Evolutionary conservation across 2,888 invertebrate genomes (phyloP).

Genomic region (Vesta saturnalis): DNA sequence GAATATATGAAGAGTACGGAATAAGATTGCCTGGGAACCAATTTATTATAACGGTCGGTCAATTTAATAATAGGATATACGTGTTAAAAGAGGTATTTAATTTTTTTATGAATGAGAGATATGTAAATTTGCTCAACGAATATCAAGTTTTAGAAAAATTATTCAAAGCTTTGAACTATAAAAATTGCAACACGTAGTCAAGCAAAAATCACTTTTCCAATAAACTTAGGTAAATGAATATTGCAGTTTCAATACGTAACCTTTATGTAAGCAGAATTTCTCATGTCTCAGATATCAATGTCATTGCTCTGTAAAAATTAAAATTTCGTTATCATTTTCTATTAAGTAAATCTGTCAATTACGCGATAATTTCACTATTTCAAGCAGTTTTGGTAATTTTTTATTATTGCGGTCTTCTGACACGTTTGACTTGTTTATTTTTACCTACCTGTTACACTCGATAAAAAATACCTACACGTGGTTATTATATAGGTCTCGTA

Average conservation of each 20-base stretch:
- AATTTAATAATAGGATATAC: too few species aligned
- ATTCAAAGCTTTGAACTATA: constrained; percentile 11
- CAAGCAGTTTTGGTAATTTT: not conserved
- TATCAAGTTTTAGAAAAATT: too few species aligned
- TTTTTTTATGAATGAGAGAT: too few species aligned
- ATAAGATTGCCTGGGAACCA: too few species aligned
- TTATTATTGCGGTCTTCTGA: not conserved
- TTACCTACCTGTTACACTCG: too few species aligned
- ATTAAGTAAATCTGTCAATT: not conserved
- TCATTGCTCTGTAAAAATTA: constrained; percentile 7
- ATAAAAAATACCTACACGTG: too few species aligned
- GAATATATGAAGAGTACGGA: too few species aligned
- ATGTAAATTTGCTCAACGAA: too few species aligned
- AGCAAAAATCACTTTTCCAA: not conserved
- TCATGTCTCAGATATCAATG: not conserved
- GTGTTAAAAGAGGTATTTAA: too few species aligned
- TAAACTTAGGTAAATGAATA: too few species aligned
- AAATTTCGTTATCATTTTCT: not conserved
- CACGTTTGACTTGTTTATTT: not conserved
- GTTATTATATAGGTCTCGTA: too few species aligned
- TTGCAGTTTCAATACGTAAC: not conserved
- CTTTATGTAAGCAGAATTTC: constrained; percentile 8
- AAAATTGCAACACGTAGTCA: not conserved
- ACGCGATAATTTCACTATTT: not conserved
- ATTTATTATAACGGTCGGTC: too few species aligned